Evolutionary conservation across 30 jellyfish, hydroid and myxozoan genomes (phyloP).

Genomic region (Chrysaora quinquecirrha): DNA sequence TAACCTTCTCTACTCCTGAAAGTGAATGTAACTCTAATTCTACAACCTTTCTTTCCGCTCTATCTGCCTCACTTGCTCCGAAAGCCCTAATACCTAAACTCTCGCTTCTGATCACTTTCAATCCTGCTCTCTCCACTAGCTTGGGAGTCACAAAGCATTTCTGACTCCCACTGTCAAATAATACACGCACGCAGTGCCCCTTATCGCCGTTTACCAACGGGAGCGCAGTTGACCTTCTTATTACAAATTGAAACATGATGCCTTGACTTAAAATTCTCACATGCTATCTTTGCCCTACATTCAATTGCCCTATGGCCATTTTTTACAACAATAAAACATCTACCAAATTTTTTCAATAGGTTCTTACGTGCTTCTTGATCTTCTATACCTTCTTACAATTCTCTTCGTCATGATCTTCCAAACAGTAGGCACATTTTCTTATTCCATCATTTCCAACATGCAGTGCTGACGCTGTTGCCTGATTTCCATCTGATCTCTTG

Average conservation of each 20-base stretch:
- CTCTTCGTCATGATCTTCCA: constrained; percentile 4
- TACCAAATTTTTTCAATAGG: too few species aligned
- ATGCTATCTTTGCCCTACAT: constrained; percentile 1
- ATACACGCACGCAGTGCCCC: background rate
- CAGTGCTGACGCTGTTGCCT: too few species aligned
- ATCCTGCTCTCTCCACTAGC: too few species aligned
- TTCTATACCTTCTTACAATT: background rate
- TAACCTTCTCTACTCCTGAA: background rate
- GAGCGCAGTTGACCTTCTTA: background rate
- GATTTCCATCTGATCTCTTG: too few species aligned
- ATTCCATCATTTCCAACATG: background rate
- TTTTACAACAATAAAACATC: background rate
- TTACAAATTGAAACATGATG: too few species aligned
- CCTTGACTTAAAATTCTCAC: background rate
- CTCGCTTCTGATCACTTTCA: constrained; percentile 1
- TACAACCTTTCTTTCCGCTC: too few species aligned
- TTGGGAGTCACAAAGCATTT: too few species aligned
- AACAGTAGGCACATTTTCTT: too few species aligned
- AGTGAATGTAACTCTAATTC: too few species aligned
- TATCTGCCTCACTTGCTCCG: too few species aligned
- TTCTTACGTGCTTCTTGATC: background rate
- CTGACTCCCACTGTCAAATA: too few species aligned
- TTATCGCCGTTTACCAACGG: background rate
- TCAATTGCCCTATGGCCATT: constrained; percentile 15
- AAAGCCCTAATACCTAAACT: too few species aligned